Evolutionary conservation across 2,797 vertebrate genomes (phyloP).

Genomic region (Clamator glandarius): DNA sequence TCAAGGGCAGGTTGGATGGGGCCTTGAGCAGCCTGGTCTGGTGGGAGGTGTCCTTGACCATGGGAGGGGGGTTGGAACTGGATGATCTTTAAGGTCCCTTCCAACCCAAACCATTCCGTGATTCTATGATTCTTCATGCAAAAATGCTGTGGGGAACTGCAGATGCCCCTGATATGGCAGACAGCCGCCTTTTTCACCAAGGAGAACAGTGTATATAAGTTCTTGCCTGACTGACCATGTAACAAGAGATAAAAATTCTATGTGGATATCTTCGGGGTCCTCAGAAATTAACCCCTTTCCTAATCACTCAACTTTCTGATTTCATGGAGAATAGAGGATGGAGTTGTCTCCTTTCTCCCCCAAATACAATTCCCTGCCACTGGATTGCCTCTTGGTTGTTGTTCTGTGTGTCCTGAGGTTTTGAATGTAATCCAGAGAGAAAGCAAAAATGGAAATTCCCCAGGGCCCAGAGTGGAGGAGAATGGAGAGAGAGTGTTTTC

Average conservation of each 20-base stretch:
- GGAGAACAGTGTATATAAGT: accelerated
- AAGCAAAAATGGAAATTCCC: slow-evolving; percentile 11
- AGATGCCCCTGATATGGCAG: neutral
- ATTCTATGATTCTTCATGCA: too few relatives aligned
- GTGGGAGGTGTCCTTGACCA: too few relatives aligned
- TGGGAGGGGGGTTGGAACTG: too few relatives aligned
- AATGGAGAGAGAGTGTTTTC: neutral
- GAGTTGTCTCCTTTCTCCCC: neutral
- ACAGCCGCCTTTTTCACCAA: neutral
- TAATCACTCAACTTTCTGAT: neutral
- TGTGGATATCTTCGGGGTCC: neutral
- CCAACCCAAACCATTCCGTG: too few relatives aligned
- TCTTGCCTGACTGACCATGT: neutral
- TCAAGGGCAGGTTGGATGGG: too few relatives aligned
- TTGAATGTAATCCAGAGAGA: neutral
- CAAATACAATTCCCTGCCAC: neutral
- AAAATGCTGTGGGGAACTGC: neutral
- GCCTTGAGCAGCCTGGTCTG: too few relatives aligned
- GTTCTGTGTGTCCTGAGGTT: neutral
- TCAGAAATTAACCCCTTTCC: neutral
- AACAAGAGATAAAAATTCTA: neutral
- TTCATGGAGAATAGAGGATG: neutral
- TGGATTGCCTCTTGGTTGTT: neutral
- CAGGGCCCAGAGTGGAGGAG: neutral
- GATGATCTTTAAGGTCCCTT: too few relatives aligned